Evolutionary conservation across 2,888 invertebrate species (phyloP).

Genomic region (Rhingia campestris): DNA sequence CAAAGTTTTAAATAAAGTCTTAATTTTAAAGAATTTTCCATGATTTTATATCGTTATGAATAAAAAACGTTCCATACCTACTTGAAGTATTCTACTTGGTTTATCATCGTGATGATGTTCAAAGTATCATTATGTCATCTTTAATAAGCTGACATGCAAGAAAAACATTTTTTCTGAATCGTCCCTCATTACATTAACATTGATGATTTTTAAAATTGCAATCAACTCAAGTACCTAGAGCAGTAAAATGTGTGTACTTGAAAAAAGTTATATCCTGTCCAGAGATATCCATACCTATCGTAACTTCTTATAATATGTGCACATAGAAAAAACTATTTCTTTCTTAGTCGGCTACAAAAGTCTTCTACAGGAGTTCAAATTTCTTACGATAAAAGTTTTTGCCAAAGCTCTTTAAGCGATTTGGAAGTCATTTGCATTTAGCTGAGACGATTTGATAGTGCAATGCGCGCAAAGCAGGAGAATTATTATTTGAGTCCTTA

Average conservation of each 20-base stretch:
- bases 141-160: too few relatives aligned
- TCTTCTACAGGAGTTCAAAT: conserved; percentile 3
- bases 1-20: too few relatives aligned
- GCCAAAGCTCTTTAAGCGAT: conserved; percentile 42
- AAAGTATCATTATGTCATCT: too few relatives aligned
- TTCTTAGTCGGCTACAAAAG: not conserved
- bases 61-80: too few relatives aligned
- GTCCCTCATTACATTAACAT: too few relatives aligned
- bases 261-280: not conserved
- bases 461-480: conserved; percentile 1
- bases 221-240: not conserved
- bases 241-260: not conserved
- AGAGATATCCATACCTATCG: not conserved
- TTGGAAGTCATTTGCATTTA: conserved; percentile 58
- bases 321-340: not conserved
- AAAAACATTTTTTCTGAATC: too few relatives aligned
- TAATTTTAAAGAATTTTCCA: too few relatives aligned
- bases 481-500: not conserved
- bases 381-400: conserved; percentile 38
- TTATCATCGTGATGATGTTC: too few relatives aligned
- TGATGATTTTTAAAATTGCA: not conserved
- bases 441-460: conserved; percentile 43
- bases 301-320: not conserved
- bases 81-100: too few relatives aligned
- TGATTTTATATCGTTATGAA: too few relatives aligned